A percentile compares a stretch with the other conserved stretches of the same genome.
phyloP scores from a whole-genome alignment of 2,797 vertebrate species.

The Mormyrops boulengeri region DNA sequence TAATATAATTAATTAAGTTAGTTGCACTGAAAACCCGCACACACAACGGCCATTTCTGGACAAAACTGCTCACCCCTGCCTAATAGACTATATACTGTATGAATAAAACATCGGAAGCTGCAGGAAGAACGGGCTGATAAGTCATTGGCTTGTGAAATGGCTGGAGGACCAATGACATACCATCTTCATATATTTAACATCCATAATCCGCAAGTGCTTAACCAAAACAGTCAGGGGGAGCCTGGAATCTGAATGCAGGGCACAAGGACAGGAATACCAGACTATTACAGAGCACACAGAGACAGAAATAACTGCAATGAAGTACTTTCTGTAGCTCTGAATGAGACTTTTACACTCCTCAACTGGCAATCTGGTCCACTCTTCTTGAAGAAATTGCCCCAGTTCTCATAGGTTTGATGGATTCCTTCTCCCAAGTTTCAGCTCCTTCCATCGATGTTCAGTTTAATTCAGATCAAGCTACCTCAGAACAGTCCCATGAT shows the following conservation, averaged over 20 bases:
- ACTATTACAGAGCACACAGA: too few relatives aligned
- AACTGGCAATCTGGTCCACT: background rate
- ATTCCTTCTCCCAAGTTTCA: background rate
- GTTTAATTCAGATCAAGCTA: background rate
- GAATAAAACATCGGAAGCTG: background rate
- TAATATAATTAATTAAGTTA: too few relatives aligned
- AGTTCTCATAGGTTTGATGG: background rate
- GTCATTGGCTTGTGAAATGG: background rate
- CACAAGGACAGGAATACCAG: too few relatives aligned
- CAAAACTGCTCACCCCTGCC: too few relatives aligned
- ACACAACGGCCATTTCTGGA: too few relatives aligned
- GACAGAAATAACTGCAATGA: background rate
- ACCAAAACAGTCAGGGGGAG: too few relatives aligned
- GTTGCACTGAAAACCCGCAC: too few relatives aligned
- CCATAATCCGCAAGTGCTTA: too few relatives aligned
- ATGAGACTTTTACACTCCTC: background rate
- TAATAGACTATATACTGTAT: background rate
- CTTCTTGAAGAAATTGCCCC: background rate
- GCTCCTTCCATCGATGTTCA: background rate
- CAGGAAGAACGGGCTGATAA: background rate
- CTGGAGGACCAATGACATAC: background rate
- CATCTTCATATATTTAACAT: background rate
- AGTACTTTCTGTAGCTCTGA: background rate
- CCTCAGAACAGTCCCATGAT: background rate
- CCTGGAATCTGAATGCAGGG: too few relatives aligned